phyloP scores from a whole-genome alignment of 2,113 vertebrate genomes.

The Podocnemis expansa region DNA sequence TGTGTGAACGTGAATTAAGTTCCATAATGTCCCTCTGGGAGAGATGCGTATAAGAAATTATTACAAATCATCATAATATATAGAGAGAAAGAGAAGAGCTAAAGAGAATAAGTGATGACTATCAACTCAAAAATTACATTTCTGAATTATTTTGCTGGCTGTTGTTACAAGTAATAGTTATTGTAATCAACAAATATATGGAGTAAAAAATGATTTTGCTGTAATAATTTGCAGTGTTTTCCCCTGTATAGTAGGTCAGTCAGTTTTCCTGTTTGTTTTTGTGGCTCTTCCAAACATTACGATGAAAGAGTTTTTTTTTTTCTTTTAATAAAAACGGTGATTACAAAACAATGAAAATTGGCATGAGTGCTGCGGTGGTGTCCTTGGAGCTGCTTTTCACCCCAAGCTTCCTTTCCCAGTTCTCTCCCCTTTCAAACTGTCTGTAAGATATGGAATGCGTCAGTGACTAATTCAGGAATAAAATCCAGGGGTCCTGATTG shows the following conservation, averaged over 20 bases:
- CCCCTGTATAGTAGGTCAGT: background rate
- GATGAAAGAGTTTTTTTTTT: background rate
- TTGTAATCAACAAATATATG: background rate
- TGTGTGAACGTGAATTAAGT: background rate
- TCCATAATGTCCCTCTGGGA: background rate
- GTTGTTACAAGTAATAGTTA: background rate
- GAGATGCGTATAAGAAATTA: background rate
- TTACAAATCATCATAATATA: conserved; percentile 19
- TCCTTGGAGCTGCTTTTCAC: background rate
- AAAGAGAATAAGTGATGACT: background rate
- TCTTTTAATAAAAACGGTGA: background rate
- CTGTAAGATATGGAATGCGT: background rate
- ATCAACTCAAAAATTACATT: background rate
- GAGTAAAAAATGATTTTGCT: background rate
- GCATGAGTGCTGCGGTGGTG: background rate
- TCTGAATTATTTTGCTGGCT: background rate
- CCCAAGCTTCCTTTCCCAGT: background rate
- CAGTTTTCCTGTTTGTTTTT: background rate
- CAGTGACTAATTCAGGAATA: background rate
- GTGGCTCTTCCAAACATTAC: background rate
- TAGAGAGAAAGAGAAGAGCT: background rate
- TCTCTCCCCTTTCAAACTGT: accelerated
- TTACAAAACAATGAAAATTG: background rate
- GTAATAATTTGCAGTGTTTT: background rate
- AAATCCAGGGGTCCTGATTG: no score